These are phyloP conservation scores for Phalanger gymnotis DNA, from an alignment of 2,797 vertebrate genomes.

Conservation along the genomic window DNA sequence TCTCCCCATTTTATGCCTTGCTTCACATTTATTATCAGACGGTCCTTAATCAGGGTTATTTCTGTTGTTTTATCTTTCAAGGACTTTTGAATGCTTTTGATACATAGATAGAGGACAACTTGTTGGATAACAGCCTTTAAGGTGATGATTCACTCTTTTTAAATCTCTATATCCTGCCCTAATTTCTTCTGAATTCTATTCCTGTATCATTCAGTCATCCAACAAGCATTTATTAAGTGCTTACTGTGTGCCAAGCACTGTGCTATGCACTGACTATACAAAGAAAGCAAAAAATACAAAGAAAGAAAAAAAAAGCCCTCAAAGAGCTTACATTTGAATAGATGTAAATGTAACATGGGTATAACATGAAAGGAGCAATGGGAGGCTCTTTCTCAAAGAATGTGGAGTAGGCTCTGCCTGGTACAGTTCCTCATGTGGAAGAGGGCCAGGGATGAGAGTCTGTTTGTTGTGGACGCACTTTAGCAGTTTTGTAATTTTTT, in stretches of 20 bases:
- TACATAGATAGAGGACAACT: background rate
- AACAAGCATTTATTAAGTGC: background rate
- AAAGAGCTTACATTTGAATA: background rate
- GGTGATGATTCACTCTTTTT: background rate
- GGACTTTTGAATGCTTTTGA: background rate
- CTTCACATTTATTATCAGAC: background rate
- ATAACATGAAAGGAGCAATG: background rate
- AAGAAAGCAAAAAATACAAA: background rate
- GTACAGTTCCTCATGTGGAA: background rate
- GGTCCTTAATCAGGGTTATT: background rate
- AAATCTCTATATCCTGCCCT: background rate
- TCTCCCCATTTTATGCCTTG: background rate
- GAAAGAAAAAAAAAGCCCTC: too few relatives aligned
- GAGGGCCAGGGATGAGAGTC: background rate
- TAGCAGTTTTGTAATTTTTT: background rate
- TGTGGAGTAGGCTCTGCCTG: background rate
- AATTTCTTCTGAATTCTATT: background rate
- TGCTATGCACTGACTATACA: background rate
- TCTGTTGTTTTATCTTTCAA: background rate
- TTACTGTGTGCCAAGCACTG: background rate
- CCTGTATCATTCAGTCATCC: background rate
- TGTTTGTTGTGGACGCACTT: background rate
- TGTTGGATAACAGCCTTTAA: too few relatives aligned
- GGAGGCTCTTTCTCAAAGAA: background rate
- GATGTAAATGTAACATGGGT: background rate